Conservation (phyloP, 1,140 invertebrate species). For the Euwallacea similis region DNA sequence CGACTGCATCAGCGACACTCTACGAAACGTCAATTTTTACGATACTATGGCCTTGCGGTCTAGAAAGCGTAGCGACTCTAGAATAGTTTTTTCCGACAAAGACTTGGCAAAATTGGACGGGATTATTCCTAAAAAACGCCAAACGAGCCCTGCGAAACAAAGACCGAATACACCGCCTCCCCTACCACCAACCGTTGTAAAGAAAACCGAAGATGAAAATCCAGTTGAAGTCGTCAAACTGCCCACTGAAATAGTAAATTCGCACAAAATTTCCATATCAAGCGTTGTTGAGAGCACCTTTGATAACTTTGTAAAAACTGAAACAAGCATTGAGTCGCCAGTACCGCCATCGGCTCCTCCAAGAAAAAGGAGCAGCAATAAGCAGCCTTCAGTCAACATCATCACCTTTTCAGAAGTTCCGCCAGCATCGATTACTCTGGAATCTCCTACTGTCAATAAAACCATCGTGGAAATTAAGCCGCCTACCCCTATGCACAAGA, state of each 20-base stretch:
- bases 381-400: slow-evolving; percentile 41
- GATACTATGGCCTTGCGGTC: slow-evolving; percentile 78
- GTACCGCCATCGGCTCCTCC: slow-evolving; percentile 47
- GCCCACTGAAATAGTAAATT: not conserved
- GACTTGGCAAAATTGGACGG: slow-evolving; percentile 58
- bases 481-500: slow-evolving; percentile 58
- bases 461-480: slow-evolving; percentile 52
- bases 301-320: slow-evolving; percentile 2
- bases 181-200: slow-evolving; percentile 1
- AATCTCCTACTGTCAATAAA: slow-evolving; percentile 43
- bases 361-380: slow-evolving; percentile 49
- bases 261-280: slow-evolving; percentile 10
- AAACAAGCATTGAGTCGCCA: too few species aligned
- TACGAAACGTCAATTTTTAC: slow-evolving; percentile 58
- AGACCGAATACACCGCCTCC: slow-evolving; percentile 55
- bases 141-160: slow-evolving; percentile 41
- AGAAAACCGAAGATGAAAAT: slow-evolving; percentile 3
- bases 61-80: slow-evolving; percentile 62
- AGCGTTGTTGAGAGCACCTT: not conserved
- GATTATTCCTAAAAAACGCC: slow-evolving; percentile 52
- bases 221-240: not conserved
- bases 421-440: slow-evolving; percentile 30
- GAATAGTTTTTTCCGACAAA: slow-evolving; percentile 47
- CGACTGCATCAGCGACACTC: slow-evolving; percentile 53
- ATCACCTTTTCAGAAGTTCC: slow-evolving; percentile 24